Conservation (phyloP, 1,140 invertebrate genomes). For the Pseudomyrmex concolor region DNA sequence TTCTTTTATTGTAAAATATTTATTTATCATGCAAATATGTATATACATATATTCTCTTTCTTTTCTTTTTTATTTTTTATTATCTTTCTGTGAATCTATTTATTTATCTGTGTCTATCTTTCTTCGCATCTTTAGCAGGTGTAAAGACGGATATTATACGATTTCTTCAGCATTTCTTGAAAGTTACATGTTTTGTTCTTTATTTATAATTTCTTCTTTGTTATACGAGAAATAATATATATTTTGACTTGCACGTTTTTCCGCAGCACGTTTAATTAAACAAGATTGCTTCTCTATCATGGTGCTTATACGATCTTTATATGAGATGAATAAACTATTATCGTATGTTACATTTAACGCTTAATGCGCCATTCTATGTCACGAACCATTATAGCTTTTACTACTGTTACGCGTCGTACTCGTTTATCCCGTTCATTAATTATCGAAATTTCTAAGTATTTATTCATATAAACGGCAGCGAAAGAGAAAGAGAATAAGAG, state of each 20-base stretch:
- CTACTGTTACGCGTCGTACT: neutral
- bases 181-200: neutral
- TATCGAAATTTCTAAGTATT: conserved; percentile 6
- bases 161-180: neutral
- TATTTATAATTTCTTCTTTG: neutral
- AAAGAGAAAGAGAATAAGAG: neutral
- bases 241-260: neutral
- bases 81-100: too few relatives aligned
- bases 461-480: neutral
- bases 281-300: neutral
- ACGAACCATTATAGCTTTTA: conserved; percentile 6
- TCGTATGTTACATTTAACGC: conserved; percentile 12
- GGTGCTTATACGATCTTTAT: neutral
- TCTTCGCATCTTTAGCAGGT: neutral
- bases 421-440: neutral
- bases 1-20: conserved; percentile 7
- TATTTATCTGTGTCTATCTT: neutral
- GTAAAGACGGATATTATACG: neutral
- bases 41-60: too few relatives aligned
- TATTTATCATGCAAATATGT: neutral
- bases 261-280: conserved; percentile 2
- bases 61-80: too few relatives aligned
- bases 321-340: conserved; percentile 21
- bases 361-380: neutral
- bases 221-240: neutral